Percentiles rank a stretch among this genome's conserved stretches.
phyloP scores from a whole-genome alignment of 1,140 invertebrate species.

The Achatina immaculata region DNA sequence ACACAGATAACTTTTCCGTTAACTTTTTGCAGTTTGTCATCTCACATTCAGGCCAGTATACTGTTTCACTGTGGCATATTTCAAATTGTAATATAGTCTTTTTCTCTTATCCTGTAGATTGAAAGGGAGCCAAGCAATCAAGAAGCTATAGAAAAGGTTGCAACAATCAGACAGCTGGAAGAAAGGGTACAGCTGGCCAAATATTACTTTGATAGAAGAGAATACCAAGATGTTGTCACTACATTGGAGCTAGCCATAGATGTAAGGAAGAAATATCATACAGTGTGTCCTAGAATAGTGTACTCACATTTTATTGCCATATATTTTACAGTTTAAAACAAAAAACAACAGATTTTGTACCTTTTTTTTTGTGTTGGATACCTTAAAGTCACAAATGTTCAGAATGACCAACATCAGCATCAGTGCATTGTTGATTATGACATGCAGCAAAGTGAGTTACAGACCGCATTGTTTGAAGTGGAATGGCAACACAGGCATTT shows the following conservation, averaged over 20 bases:
- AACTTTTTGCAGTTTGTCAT: too few relatives aligned
- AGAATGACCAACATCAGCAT: background rate
- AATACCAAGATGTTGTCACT: slow-evolving; percentile 81
- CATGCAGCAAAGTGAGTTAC: too few relatives aligned
- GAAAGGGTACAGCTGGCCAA: slow-evolving; percentile 80
- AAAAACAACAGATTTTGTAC: background rate
- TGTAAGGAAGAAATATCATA: slow-evolving; percentile 69
- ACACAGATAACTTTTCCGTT: too few relatives aligned
- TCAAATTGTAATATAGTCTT: too few relatives aligned
- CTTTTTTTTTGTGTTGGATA: slow-evolving; percentile 10
- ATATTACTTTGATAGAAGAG: slow-evolving; percentile 77
- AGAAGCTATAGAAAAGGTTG: slow-evolving; percentile 80
- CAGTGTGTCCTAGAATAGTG: too few relatives aligned
- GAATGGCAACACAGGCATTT: too few relatives aligned
- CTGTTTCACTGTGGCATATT: too few relatives aligned
- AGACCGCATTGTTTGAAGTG: too few relatives aligned
- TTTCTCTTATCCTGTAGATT: too few relatives aligned
- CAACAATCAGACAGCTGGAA: slow-evolving; percentile 77
- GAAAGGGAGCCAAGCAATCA: slow-evolving; percentile 82
- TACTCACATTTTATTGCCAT: too few relatives aligned
- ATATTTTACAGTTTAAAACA: too few relatives aligned
- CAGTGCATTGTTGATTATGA: background rate
- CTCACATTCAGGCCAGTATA: too few relatives aligned
- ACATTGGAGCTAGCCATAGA: slow-evolving; percentile 84
- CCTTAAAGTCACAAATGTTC: background rate